A percentile compares a stretch with the other conserved stretches of the same genome.
phyloP scores from a whole-genome alignment of 2,888 invertebrate genomes.

The Baronia brevicornis region DNA sequence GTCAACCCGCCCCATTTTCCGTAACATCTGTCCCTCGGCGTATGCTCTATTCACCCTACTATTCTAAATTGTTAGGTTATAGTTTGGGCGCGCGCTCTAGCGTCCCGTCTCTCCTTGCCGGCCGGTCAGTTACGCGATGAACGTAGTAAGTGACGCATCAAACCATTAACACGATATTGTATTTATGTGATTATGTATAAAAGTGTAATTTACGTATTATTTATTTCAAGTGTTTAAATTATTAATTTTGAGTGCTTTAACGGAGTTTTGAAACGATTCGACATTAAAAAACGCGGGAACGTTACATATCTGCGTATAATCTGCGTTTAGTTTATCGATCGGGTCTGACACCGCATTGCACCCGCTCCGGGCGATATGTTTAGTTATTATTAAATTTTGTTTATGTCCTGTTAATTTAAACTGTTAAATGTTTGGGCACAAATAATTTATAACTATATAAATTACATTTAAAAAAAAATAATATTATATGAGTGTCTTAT shows the following conservation, averaged over 20 bases:
- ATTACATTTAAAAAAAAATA: neutral
- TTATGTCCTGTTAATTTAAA: too few species aligned
- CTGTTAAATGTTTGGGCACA: constrained; percentile 31
- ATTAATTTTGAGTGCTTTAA: constrained; percentile 12
- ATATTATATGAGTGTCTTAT: too few species aligned
- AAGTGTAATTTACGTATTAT: constrained; percentile 8
- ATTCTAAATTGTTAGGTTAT: constrained; percentile 63
- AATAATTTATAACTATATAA: constrained; percentile 2
- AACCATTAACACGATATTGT: constrained; percentile 17
- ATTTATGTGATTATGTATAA: constrained; percentile 2
- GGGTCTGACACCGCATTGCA: constrained; percentile 45
- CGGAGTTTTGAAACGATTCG: constrained; percentile 18
- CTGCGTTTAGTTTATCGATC: constrained; percentile 58
- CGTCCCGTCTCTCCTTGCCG: constrained; percentile 48
- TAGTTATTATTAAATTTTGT: constrained; percentile 44
- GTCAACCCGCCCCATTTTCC: constrained; percentile 44
- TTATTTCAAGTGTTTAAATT: constrained; percentile 7
- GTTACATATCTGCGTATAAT: constrained; percentile 27
- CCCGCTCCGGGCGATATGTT: constrained; percentile 46
- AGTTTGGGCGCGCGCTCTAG: constrained; percentile 58
- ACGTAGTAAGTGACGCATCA: constrained; percentile 52
- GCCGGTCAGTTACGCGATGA: constrained; percentile 54
- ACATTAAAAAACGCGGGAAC: constrained; percentile 52
- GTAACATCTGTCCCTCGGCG: constrained; percentile 36
- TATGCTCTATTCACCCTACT: constrained; percentile 46